Conservation (phyloP, 2,888 invertebrate genomes). For the Drosophila affinis region DNA sequence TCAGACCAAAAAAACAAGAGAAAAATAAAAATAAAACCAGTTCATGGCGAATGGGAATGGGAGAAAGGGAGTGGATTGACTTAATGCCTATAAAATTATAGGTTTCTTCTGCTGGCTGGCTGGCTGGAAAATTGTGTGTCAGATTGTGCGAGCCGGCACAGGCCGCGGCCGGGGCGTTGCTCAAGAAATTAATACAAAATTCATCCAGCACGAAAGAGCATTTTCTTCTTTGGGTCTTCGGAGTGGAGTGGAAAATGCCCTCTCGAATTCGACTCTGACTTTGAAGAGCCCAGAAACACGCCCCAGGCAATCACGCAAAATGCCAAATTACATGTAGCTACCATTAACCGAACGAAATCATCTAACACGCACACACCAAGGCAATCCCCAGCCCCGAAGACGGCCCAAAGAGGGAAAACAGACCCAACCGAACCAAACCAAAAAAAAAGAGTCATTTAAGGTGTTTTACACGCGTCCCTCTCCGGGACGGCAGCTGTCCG, state of each 20-base stretch:
- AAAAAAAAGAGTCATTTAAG: conserved; percentile 72
- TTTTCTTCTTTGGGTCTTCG: conserved; percentile 50
- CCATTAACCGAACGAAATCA: conserved; percentile 72
- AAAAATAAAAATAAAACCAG: conserved; percentile 48
- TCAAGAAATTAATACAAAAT: conserved; percentile 71
- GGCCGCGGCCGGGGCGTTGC: conserved; percentile 66
- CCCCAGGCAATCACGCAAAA: conserved; percentile 81
- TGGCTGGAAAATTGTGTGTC: conserved; percentile 68
- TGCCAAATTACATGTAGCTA: conserved; percentile 71
- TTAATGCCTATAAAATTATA: conserved; percentile 77
- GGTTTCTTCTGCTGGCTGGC: conserved; percentile 43
- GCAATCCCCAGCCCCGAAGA: conserved; percentile 16
- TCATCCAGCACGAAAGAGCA: conserved; percentile 58
- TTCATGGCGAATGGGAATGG: conserved; percentile 31
- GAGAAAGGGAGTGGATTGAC: conserved; percentile 46
- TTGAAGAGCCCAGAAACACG: conserved; percentile 59
- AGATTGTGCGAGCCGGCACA: conserved; percentile 12
- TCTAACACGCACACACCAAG: conserved; percentile 70
- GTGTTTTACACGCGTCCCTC: conserved; percentile 72
- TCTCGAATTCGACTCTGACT: conserved; percentile 39
- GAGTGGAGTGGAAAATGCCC: conserved; percentile 55
- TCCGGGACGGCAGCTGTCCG: conserved; percentile 47
- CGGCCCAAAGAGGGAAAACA: conserved; percentile 26
- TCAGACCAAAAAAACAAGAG: conserved; percentile 4
- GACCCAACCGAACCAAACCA: conserved; percentile 6